Evolutionary conservation across 2,888 invertebrate genomes (phyloP).

Genomic region (Neoascia interrupta): DNA sequence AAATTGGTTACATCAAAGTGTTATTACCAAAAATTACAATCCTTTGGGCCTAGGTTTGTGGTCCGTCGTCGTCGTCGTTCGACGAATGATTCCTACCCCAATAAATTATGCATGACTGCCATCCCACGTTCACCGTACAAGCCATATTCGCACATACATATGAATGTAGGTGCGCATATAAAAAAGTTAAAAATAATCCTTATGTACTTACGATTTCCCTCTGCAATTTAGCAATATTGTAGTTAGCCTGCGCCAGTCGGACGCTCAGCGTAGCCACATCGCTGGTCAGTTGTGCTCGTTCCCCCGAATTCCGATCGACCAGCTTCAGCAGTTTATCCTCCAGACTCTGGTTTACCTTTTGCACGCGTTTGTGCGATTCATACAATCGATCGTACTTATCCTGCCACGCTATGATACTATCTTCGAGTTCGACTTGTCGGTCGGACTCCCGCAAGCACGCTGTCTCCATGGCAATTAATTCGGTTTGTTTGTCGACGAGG

Average conservation of each 20-base stretch:
- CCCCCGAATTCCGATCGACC: slow-evolving; percentile 94
- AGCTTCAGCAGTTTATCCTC: slow-evolving; percentile 96
- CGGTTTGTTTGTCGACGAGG: slow-evolving; percentile 89
- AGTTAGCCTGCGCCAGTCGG: slow-evolving; percentile 91
- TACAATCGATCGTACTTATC: slow-evolving; percentile 96
- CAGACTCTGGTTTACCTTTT: slow-evolving; percentile 95
- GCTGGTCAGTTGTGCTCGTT: slow-evolving; percentile 91
- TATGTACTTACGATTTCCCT: slow-evolving; percentile 88
- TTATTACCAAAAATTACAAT: slow-evolving; percentile 61
- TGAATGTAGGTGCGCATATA: neutral
- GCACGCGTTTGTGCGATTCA: slow-evolving; percentile 95
- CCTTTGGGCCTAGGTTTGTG: neutral
- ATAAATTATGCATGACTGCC: slow-evolving; percentile 61
- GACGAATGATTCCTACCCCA: slow-evolving; percentile 52
- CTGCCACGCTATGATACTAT: slow-evolving; percentile 92
- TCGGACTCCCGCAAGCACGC: slow-evolving; percentile 91
- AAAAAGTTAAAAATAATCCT: slow-evolving; percentile 50
- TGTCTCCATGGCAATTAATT: slow-evolving; percentile 92
- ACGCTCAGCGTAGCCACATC: slow-evolving; percentile 92
- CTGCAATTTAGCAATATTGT: slow-evolving; percentile 89
- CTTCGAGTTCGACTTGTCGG: slow-evolving; percentile 88
- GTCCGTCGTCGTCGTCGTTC: neutral
- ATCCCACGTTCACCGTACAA: slow-evolving; percentile 34
- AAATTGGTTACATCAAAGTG: slow-evolving; percentile 58
- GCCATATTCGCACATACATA: neutral